Evolutionary conservation across 2,888 invertebrate genomes (phyloP), one percentile per base, ranked within the genome.

Genomic region (Tenthredo mesomela): DNA sequence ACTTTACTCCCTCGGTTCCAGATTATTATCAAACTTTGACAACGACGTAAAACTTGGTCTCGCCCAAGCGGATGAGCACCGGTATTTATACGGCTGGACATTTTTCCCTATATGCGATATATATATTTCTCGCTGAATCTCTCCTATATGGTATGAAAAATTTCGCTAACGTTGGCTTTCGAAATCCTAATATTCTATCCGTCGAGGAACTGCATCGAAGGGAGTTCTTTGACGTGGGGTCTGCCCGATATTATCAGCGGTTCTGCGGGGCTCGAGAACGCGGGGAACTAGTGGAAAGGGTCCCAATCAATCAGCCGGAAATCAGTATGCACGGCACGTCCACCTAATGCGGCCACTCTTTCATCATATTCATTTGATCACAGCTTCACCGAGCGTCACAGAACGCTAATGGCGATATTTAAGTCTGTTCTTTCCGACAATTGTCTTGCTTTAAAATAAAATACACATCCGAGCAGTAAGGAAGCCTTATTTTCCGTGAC

Each of bases 321-420:
- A 93, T 93, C 93, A 93, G 93, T 93, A 93, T 93, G 93, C 93
- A 92, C 91, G 90, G 91, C 93, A 93, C 93, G 93, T 93, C 90
- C 91, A 89, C 90, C 91, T 93, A 93, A 93, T 93, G 92, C 93
- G 89, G 89, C 91, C 91, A 93, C 93, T 93, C 93, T 93, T 93
- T 92, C 93, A 93, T 93, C 93, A 91, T 92, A 93, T 93, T 93
- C 93, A 92, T 93, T 93, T 91, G 92, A 93, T 93, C 92, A 89
- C 90, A 88, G 90, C 90, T 89, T 84, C 89, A 87, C 88, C 87
- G 77, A 25, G 84, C 84, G 85, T 89, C 87, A 89, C 91, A 90
- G 91, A 90, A 90, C 89, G 90, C 89, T 91, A 92, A 91, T 91
- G 90, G 90, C 89, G 89, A 89, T 91, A 90, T 91, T 91, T 90